phyloP scores from a whole-genome alignment of 2,113 vertebrate genomes.

The Opisthocomus hoazin region DNA sequence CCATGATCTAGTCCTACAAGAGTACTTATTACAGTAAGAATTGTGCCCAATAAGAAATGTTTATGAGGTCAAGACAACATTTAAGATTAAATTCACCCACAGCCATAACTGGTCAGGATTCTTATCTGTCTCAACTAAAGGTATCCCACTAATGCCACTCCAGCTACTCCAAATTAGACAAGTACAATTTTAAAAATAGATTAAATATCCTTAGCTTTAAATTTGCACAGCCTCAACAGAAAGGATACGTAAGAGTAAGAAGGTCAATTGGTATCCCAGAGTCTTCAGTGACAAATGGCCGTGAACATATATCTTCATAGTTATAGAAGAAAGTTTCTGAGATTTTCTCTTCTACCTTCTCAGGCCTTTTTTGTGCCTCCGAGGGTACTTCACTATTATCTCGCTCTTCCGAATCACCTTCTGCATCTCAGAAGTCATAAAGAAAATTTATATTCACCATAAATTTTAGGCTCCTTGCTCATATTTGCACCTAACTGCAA shows the following conservation, averaged over 20 bases:
- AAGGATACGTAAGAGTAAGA: constrained; percentile 87
- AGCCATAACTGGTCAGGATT: neutral
- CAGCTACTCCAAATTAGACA: neutral
- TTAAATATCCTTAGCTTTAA: neutral
- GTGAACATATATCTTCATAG: constrained; percentile 74
- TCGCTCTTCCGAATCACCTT: neutral
- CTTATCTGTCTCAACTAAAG: neutral
- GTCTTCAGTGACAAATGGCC: constrained; percentile 71
- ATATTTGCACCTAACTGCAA: neutral
- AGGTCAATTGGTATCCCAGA: constrained; percentile 78
- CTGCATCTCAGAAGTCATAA: constrained; percentile 5
- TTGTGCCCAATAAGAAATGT: neutral
- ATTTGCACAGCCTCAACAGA: neutral
- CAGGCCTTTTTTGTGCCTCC: neutral
- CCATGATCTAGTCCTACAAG: neutral
- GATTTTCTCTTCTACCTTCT: constrained; percentile 55
- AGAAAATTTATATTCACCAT: neutral
- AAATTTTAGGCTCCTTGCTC: neutral
- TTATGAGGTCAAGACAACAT: neutral
- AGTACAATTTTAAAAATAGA: neutral
- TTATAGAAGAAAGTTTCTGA: constrained; percentile 75
- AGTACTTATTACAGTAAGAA: neutral
- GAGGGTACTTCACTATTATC: neutral
- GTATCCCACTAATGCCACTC: neutral
- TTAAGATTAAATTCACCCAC: neutral